These are phyloP conservation scores for Sorex fumeus DNA, from an alignment of 2,113 vertebrate species.

Conservation along the genomic window DNA sequence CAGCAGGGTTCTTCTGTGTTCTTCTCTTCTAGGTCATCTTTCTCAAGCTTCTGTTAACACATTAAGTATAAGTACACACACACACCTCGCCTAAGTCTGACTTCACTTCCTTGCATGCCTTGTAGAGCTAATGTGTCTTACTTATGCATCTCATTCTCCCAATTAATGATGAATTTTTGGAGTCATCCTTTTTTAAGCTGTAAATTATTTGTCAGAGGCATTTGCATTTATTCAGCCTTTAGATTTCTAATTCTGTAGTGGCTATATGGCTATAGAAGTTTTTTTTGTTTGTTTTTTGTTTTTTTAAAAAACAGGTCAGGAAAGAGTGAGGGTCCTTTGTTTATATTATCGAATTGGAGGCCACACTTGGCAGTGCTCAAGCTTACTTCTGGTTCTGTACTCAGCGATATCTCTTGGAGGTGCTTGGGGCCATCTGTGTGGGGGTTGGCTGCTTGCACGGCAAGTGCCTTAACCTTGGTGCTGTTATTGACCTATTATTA, in stretches of 20 bases:
- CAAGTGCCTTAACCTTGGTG: too few relatives aligned
- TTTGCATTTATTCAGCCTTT: conserved; percentile 11
- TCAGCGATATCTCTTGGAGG: too few relatives aligned
- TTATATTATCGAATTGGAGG: too few relatives aligned
- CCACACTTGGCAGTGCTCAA: too few relatives aligned
- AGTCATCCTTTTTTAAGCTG: conserved; percentile 2
- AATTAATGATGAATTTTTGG: neutral
- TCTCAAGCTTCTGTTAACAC: neutral
- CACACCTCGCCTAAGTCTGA: neutral
- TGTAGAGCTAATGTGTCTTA: neutral
- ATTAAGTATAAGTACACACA: neutral
- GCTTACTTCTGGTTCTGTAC: too few relatives aligned
- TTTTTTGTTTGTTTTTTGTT: neutral
- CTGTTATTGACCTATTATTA: neutral
- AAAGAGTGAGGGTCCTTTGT: neutral
- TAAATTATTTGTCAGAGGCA: neutral
- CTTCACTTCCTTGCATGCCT: neutral
- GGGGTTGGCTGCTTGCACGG: too few relatives aligned
- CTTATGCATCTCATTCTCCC: neutral
- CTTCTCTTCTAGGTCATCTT: neutral
- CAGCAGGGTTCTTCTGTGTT: neutral
- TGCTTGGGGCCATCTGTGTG: too few relatives aligned
- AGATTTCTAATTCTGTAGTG: neutral
- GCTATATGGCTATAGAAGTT: neutral
- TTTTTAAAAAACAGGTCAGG: neutral